Evolutionary conservation across 37 sponge, comb jelly and placozoan species (phyloP), one percentile per base, ranked within the genome.

Genomic region (Crambe crambe): DNA sequence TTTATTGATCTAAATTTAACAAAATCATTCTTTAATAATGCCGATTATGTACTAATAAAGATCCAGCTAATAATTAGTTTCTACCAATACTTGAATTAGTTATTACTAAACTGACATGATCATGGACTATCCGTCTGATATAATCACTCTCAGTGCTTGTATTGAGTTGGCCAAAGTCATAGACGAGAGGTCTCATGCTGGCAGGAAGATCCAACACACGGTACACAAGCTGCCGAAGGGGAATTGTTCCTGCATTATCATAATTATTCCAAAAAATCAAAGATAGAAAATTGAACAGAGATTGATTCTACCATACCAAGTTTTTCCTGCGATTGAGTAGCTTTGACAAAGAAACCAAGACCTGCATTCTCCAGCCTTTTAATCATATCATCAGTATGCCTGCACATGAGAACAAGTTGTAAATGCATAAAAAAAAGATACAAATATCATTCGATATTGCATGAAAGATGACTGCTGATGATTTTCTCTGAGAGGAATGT

Each of bases 111-210:
- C 89, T 70, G 40, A 95, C 89, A 79, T 96, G 89, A 44, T 90
- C 88, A 23, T 42, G 23, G 34, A 96, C 97, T 26, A 96, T 96
- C 75, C 87, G 80, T 30, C 54, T 17, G 27, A 85, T 86, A 66
- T 96, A 96, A 4, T 84, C 83, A 26, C 56, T 34, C 72, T 96
- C 97, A 47, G 83, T 93, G n/a, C 30, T 67, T 15, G 63, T 42
- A 37, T 72, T 79, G 35, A 98, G 77, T 38, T 90, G 83, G 58
- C 98, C 98, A 87, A 95, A 98, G 89, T 98, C 98, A 93, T 95
- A 98, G 26, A 98, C 93, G 20, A 98, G 88, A 42, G 98, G 91
- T 73, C 83, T 75, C 94, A 98, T 85, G 41, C 96, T 92, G 47
- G 93, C 89, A 73, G 98, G 98, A 5, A 98, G 85, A 30, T 92